Conservation (phyloP, 2,888 invertebrate genomes). For the Andrena bicolor region DNA sequence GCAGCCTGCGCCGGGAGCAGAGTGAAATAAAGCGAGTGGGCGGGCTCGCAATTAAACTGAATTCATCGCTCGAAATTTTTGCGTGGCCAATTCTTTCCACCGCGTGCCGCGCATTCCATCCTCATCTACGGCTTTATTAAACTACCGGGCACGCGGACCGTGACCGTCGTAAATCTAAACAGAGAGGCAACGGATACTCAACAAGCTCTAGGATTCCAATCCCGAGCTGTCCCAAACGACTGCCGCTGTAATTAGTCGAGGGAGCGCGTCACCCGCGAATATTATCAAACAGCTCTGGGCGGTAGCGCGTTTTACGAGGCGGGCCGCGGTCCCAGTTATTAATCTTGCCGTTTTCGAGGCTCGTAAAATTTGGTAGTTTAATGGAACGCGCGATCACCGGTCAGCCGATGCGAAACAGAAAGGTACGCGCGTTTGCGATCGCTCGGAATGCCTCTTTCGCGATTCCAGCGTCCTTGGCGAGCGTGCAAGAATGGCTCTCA, state of each 20-base stretch:
- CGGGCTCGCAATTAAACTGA: constrained; percentile 49
- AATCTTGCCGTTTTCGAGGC: constrained; percentile 73
- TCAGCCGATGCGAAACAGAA: constrained; percentile 71
- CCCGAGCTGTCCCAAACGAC: background rate
- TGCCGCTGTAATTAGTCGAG: constrained; percentile 43
- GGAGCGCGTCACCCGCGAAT: constrained; percentile 57
- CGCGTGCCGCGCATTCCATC: constrained; percentile 53
- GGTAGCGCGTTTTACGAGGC: constrained; percentile 45
- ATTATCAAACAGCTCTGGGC: constrained; percentile 46
- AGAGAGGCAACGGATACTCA: background rate
- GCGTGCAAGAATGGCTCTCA: background rate
- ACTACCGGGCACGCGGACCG: constrained; percentile 38
- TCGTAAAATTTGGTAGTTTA: constrained; percentile 69
- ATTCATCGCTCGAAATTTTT: constrained; percentile 55
- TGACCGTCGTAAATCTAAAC: constrained; percentile 60
- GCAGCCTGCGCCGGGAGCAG: background rate
- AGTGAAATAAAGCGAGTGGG: constrained; percentile 37
- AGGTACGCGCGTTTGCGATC: background rate
- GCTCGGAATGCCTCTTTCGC: too few species aligned
- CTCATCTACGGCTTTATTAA: constrained; percentile 61
- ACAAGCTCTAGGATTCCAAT: constrained; percentile 24
- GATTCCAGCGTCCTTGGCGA: background rate
- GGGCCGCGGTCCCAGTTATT: constrained; percentile 73
- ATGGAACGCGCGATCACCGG: constrained; percentile 72
- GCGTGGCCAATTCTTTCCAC: constrained; percentile 24